Evolutionary conservation across 2,888 invertebrate species (phyloP).

Genomic region (Carterocephalus palaemon): DNA sequence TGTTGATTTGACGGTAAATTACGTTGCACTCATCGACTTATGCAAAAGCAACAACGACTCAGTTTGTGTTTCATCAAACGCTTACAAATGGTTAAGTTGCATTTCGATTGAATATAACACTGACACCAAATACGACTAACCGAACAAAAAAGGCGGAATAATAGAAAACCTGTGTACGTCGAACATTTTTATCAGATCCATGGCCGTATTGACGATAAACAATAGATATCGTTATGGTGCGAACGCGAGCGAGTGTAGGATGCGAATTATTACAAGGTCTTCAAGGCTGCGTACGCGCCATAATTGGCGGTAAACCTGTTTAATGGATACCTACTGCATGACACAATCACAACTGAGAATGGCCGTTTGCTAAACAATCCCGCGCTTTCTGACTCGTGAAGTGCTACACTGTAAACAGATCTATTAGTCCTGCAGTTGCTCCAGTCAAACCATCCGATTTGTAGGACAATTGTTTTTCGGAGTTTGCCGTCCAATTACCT

Average conservation of each 20-base stretch:
- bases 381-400: too few relatives aligned
- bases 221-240: conserved; percentile 16
- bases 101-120: background rate
- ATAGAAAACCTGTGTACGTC: background rate
- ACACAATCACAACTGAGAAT: conserved; percentile 28
- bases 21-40: too few relatives aligned
- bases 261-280: conserved; percentile 59
- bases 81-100: too few relatives aligned
- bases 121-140: background rate
- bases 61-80: too few relatives aligned
- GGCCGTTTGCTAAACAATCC: conserved; percentile 13
- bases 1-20: too few relatives aligned
- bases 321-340: conserved; percentile 27
- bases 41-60: too few relatives aligned
- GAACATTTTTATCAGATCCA: conserved; percentile 15
- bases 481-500: too few relatives aligned
- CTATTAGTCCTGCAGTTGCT: too few relatives aligned
- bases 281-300: conserved; percentile 52
- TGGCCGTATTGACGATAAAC: conserved; percentile 16
- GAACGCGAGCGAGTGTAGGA: conserved; percentile 49
- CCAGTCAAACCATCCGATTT: too few relatives aligned
- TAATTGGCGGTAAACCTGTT: conserved; percentile 52
- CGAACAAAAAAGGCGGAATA: background rate
- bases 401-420: too few relatives aligned
- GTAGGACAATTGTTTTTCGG: too few relatives aligned